Conservation (phyloP, 2,113 vertebrate species). For the Phalacrocorax brasilianus region DNA sequence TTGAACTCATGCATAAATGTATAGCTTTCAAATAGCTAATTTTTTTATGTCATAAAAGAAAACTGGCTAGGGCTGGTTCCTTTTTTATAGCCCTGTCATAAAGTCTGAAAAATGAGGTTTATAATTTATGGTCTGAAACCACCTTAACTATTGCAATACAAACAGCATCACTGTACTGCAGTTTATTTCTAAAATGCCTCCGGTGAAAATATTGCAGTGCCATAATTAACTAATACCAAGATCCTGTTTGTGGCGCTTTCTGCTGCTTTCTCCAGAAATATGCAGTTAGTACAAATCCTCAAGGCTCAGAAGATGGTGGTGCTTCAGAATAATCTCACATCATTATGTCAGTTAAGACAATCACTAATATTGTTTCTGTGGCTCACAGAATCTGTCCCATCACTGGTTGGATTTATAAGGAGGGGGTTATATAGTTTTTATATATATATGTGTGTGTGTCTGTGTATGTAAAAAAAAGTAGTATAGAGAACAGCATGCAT, state of each 20-base stretch:
- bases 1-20: slow-evolving; percentile 48
- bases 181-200: slow-evolving; percentile 64
- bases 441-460: neutral
- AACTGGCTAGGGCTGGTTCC: slow-evolving; percentile 34
- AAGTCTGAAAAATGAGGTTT: slow-evolving; percentile 50
- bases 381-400: neutral
- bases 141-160: slow-evolving; percentile 70
- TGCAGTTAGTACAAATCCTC: slow-evolving; percentile 27
- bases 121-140: slow-evolving; percentile 54
- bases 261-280: slow-evolving; percentile 32
- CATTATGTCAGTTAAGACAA: neutral
- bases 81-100: slow-evolving; percentile 42
- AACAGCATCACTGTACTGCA: slow-evolving; percentile 62
- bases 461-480: neutral
- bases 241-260: slow-evolving; percentile 56
- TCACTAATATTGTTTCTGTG: neutral
- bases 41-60: slow-evolving; percentile 56
- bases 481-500: neutral
- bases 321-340: slow-evolving; percentile 44
- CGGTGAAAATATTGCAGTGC: slow-evolving; percentile 63
- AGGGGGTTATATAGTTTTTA: neutral
- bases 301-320: slow-evolving; percentile 58
- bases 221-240: slow-evolving; percentile 72
- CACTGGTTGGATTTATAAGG: neutral
- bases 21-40: slow-evolving; percentile 54